Percentiles rank a stretch among this genome's conserved stretches.
Evolutionary conservation across 2,888 invertebrate species (phyloP).

Genomic region (Cephonodes hylas): DNA sequence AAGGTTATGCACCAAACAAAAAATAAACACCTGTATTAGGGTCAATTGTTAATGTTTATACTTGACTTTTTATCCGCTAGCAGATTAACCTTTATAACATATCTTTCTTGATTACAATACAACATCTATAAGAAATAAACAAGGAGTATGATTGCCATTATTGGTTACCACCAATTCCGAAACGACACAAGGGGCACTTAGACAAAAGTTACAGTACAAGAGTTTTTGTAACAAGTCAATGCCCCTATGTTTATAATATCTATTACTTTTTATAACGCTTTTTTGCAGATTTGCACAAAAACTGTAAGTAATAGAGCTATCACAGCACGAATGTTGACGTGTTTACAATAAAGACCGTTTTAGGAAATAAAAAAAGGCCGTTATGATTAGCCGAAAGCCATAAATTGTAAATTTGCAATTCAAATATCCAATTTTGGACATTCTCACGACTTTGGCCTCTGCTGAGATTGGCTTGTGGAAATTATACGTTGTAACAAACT

Average conservation of each 20-base stretch:
- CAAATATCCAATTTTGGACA: not conserved
- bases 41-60: too few species aligned
- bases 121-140: too few species aligned
- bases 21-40: too few species aligned
- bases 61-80: too few species aligned
- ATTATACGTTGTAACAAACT: not conserved
- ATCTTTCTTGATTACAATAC: too few species aligned
- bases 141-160: too few species aligned
- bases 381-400: not conserved
- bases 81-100: too few species aligned
- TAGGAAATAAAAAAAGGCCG: not conserved
- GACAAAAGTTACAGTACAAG: not conserved
- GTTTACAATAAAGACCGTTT: not conserved
- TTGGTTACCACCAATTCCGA: too few species aligned
- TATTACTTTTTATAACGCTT: not conserved
- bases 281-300: not conserved
- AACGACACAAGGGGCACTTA: not conserved
- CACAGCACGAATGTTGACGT: not conserved
- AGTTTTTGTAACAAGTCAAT: not conserved
- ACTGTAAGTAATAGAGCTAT: not conserved
- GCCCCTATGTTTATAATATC: not conserved
- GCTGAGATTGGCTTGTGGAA: not conserved
- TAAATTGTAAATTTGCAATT: not conserved
- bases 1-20: too few species aligned
- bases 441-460: not conserved